Conservation (phyloP, 2,113 vertebrate species). For the Syngnathus typhle region DNA sequence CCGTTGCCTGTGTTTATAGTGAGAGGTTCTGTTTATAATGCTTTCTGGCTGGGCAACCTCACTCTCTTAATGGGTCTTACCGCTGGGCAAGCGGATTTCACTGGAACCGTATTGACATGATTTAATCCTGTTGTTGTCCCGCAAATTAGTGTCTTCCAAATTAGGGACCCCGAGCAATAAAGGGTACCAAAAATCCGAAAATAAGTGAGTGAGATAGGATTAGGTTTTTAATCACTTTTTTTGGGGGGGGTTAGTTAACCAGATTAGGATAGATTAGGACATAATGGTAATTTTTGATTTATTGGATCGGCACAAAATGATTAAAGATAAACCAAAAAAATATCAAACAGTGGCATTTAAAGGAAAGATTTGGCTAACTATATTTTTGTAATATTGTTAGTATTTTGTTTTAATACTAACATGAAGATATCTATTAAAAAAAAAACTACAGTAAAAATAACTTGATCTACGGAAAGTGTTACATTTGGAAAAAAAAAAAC, state of each 20-base stretch:
- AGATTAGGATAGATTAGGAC: neutral
- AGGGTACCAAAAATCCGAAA: neutral
- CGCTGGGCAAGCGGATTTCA: slow-evolving; percentile 12
- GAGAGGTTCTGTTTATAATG: slow-evolving; percentile 20
- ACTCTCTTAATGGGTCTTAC: slow-evolving; percentile 14
- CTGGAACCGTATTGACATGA: neutral
- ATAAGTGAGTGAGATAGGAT: neutral
- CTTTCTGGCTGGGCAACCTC: slow-evolving; percentile 9
- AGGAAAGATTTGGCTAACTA: neutral
- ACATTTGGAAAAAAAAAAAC: too few species aligned
- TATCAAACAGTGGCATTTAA: too few species aligned
- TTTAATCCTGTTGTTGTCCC: slow-evolving; percentile 10
- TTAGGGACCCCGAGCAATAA: neutral
- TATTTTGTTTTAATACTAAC: too few species aligned
- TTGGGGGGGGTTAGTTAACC: neutral
- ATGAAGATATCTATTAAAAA: too few species aligned
- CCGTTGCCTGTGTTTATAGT: slow-evolving; percentile 16
- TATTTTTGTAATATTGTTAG: neutral
- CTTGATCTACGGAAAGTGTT: too few species aligned
- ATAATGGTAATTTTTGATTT: neutral
- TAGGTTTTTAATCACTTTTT: neutral
- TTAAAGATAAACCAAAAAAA: neutral
- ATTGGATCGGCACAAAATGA: neutral
- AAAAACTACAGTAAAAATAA: too few species aligned
- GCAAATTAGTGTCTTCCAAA: slow-evolving; percentile 6